A percentile compares a stretch with the other conserved stretches of the same genome.
These are phyloP conservation scores for Gastracanthus pulcherrimus DNA, from an alignment of 2,888 invertebrate genomes.

Conservation along the genomic window DNA sequence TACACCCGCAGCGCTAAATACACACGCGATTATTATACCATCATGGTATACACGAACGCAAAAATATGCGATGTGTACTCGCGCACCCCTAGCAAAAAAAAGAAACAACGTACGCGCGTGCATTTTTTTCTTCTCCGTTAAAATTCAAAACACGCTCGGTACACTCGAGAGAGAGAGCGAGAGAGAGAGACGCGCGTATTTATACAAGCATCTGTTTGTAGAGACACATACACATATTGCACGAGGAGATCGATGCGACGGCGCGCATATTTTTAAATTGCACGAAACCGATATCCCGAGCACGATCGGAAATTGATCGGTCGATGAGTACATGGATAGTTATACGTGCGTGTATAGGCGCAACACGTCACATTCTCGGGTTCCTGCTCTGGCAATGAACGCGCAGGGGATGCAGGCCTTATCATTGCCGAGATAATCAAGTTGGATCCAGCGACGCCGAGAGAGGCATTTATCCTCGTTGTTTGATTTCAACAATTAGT, in stretches of 20 bases:
- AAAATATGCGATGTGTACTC: conserved; percentile 12
- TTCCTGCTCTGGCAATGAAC: conserved; percentile 7
- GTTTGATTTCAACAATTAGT: neutral
- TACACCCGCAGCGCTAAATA: conserved; percentile 3
- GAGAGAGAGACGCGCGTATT: conserved; percentile 21
- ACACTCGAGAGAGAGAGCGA: neutral
- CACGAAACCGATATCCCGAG: neutral
- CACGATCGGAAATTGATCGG: conserved; percentile 38
- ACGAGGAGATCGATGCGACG: neutral
- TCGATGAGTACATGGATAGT: neutral
- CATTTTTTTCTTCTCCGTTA: conserved; percentile 42
- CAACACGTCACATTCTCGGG: conserved; percentile 3
- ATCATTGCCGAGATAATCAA: neutral
- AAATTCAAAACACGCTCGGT: conserved; percentile 45
- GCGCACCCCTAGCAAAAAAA: neutral
- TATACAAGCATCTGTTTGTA: too few species aligned
- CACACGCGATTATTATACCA: conserved; percentile 15
- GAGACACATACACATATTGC: neutral
- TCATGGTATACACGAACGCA: neutral
- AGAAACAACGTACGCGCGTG: conserved; percentile 1
- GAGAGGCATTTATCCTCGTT: neutral
- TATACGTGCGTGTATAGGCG: neutral
- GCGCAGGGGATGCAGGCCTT: neutral
- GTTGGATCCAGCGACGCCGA: neutral
- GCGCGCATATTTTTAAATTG: conserved; percentile 38